Evolutionary conservation across 2,113 vertebrate genomes (phyloP).

Genomic region (Smithornis capensis): DNA sequence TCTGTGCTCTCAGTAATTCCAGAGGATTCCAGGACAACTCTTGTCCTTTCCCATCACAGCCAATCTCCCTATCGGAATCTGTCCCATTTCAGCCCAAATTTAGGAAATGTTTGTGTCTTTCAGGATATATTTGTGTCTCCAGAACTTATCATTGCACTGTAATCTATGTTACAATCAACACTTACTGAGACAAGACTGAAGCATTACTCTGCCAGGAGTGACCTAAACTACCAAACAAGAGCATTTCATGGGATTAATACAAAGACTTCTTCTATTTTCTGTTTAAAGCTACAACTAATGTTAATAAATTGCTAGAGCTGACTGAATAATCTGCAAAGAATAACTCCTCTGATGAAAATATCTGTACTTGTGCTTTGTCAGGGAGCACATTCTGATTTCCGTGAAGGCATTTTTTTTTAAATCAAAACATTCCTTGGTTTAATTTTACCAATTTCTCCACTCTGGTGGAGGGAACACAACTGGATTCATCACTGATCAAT

Average conservation of each 20-base stretch:
- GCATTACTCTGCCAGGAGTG: neutral
- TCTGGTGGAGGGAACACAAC: neutral
- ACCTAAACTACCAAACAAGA: neutral
- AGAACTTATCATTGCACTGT: neutral
- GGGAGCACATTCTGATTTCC: neutral
- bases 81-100: neutral
- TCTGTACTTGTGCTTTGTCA: neutral
- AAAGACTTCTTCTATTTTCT: neutral
- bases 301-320: neutral
- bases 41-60: neutral
- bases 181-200: neutral
- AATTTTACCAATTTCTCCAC: neutral
- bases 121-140: neutral
- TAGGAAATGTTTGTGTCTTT: neutral
- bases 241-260: neutral
- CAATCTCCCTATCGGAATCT: neutral
- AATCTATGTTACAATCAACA: neutral
- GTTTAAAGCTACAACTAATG: neutral
- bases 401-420: neutral
- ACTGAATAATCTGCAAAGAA: neutral
- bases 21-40: neutral
- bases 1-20: neutral
- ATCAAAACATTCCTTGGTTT: neutral
- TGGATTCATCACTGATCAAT: neutral
- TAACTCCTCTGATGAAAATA: neutral